Percentiles rank a stretch among this genome's conserved stretches.
These are phyloP conservation scores for Erethizon dorsatum DNA, from an alignment of 2,797 vertebrate species.

Conservation along the genomic window DNA sequence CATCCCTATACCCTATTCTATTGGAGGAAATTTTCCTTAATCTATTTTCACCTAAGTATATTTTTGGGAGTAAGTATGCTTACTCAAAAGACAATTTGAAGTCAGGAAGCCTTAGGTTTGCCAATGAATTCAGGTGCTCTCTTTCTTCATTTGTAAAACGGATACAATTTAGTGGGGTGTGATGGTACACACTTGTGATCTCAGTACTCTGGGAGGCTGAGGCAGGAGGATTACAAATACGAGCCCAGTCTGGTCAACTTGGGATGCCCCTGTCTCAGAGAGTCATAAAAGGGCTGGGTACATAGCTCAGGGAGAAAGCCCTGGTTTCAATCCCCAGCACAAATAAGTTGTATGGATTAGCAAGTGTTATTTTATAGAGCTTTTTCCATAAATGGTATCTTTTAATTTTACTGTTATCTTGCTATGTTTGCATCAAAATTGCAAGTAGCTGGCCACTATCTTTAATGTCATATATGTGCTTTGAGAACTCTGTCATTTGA, in stretches of 20 bases:
- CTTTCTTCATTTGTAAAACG: background rate
- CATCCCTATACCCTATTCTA: background rate
- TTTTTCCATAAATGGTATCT: background rate
- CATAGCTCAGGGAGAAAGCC: background rate
- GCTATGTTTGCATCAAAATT: conserved; percentile 1
- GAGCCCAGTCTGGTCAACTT: background rate
- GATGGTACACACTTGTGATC: too few species aligned
- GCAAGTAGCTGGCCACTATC: background rate
- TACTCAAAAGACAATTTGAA: conserved; percentile 29
- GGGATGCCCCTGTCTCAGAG: background rate
- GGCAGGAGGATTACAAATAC: background rate
- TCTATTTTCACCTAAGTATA: background rate
- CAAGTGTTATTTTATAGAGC: background rate
- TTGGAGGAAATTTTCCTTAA: background rate
- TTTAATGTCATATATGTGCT: background rate
- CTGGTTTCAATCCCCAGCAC: background rate
- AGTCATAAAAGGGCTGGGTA: background rate
- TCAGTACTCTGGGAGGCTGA: too few species aligned
- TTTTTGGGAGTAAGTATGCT: background rate
- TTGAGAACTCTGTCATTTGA: background rate
- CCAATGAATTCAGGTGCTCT: background rate
- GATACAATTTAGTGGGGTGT: too few species aligned
- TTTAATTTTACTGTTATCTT: background rate
- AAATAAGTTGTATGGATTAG: background rate
- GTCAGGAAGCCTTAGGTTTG: background rate